Percentiles rank a stretch among this genome's conserved stretches.
These are phyloP conservation scores for Acanthiza pusilla DNA, from an alignment of 2,797 vertebrate genomes.

Conservation along the genomic window DNA sequence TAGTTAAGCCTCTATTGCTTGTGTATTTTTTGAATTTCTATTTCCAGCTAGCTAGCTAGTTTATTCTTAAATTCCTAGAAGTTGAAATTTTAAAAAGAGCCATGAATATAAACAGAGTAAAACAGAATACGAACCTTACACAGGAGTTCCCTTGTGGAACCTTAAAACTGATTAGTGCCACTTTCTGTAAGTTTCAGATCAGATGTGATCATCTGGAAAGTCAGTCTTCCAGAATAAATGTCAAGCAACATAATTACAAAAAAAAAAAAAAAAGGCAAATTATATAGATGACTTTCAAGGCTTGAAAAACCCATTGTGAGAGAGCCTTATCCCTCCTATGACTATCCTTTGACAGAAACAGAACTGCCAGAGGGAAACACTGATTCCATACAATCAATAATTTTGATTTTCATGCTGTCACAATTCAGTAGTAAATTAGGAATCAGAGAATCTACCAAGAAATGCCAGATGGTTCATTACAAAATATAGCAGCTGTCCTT, in stretches of 20 bases:
- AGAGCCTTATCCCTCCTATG: not conserved
- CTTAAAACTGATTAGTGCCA: not conserved
- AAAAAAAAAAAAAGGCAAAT: not conserved
- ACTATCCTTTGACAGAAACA: not conserved
- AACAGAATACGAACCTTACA: not conserved
- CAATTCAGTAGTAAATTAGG: constrained; percentile 58
- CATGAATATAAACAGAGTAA: not conserved
- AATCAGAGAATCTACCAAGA: constrained; percentile 46
- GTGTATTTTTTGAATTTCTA: not conserved
- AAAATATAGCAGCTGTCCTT: constrained; percentile 56
- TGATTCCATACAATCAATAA: constrained; percentile 43
- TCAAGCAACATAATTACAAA: not conserved
- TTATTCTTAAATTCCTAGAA: not conserved
- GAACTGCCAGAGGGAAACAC: constrained; percentile 19
- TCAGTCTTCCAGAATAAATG: not conserved
- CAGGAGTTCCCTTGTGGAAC: not conserved
- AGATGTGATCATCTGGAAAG: not conserved
- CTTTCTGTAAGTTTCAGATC: not conserved
- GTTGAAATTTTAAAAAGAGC: not conserved
- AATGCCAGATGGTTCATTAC: constrained; percentile 57
- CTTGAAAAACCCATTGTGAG: not conserved
- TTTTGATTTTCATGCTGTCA: constrained; percentile 46
- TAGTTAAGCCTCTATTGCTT: not conserved
- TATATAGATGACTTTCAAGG: not conserved
- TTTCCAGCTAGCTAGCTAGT: not conserved